Conservation (phyloP, 2,797 vertebrate genomes). For the Champsocephalus gunnari region DNA sequence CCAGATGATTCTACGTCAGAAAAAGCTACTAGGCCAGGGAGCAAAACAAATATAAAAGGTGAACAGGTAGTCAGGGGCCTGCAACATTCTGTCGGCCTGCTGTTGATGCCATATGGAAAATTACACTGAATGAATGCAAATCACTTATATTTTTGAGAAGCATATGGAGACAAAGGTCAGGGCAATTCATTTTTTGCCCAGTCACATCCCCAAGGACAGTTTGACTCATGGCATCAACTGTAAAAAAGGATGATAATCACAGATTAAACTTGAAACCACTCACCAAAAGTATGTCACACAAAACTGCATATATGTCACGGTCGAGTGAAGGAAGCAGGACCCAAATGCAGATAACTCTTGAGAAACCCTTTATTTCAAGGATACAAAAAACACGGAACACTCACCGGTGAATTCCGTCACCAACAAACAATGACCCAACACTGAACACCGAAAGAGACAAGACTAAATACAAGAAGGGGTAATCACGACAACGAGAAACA, state of each 20-base stretch:
- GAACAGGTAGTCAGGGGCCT: slow-evolving; percentile 36
- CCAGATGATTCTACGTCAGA: slow-evolving; percentile 55
- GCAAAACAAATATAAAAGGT: slow-evolving; percentile 57
- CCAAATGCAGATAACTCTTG: no score
- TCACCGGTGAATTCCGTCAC: no score
- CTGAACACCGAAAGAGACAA: no score
- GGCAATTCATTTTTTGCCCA: slow-evolving; percentile 33
- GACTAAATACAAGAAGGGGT: no score
- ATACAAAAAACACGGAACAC: no score
- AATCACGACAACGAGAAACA: no score
- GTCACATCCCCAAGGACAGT: slow-evolving; percentile 47
- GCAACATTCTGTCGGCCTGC: slow-evolving; percentile 50
- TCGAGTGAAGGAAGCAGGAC: no score
- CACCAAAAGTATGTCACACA: neutral
- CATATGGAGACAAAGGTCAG: slow-evolving; percentile 65
- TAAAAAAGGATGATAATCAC: slow-evolving; percentile 27
- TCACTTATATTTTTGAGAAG: slow-evolving; percentile 55
- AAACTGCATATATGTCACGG: no score
- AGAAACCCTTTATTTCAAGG: no score
- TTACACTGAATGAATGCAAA: slow-evolving; percentile 61
- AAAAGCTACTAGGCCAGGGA: slow-evolving; percentile 28
- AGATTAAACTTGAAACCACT: slow-evolving; percentile 21
- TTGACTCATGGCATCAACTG: slow-evolving; percentile 30
- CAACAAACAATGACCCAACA: no score
- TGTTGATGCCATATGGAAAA: slow-evolving; percentile 63